Conservation (phyloP, 2,797 vertebrate species). For the Rhynchonycteris naso region DNA sequence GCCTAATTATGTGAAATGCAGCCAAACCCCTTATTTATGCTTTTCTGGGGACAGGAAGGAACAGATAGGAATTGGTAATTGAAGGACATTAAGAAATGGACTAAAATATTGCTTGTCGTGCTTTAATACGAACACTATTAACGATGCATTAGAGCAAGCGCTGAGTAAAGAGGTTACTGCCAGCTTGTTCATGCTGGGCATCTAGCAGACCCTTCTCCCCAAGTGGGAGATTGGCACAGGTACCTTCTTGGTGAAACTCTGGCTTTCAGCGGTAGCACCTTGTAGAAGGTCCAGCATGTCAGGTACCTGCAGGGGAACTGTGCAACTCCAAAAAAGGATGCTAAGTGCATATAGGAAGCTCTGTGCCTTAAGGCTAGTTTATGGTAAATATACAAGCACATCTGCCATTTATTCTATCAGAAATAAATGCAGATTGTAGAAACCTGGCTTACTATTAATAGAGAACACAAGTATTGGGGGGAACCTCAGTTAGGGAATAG, state of each 20-base stretch:
- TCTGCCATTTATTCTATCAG: not conserved
- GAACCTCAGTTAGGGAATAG: constrained; percentile 16
- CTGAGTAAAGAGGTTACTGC: not conserved
- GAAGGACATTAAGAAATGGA: constrained; percentile 35
- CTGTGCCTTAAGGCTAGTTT: not conserved
- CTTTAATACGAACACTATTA: not conserved
- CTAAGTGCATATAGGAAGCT: not conserved
- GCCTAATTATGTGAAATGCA: constrained; percentile 59
- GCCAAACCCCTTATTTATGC: constrained; percentile 27
- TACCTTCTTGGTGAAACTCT: not conserved
- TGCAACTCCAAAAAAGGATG: not conserved
- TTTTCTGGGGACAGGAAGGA: constrained; percentile 29
- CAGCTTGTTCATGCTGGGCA: not conserved
- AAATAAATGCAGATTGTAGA: not conserved
- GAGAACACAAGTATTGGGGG: constrained; percentile 22
- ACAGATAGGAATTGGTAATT: constrained; percentile 35
- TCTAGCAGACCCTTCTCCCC: constrained; percentile 34
- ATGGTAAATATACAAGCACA: not conserved
- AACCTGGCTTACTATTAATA: not conserved
- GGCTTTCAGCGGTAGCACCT: not conserved
- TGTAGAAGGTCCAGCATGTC: not conserved
- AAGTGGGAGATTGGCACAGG: not conserved
- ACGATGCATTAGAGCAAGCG: not conserved
- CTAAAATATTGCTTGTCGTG: not conserved
- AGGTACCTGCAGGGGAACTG: not conserved